Base-by-base conservation (phyloP, 1,140 invertebrate genomes). In the Pseudomyrmex dendroicus region DNA sequence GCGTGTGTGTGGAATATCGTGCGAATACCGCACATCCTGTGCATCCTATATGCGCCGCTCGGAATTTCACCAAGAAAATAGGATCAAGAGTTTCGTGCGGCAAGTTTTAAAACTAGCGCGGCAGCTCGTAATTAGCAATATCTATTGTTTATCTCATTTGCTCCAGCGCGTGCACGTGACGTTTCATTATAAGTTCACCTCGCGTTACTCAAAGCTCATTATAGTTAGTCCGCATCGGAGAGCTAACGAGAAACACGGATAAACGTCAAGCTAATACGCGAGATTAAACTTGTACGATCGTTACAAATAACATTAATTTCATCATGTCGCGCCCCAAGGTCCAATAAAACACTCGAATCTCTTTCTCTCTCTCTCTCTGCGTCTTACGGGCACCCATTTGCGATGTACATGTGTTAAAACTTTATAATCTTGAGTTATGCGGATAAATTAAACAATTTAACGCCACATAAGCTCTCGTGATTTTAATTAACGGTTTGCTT, bases 141-240 rank as follows among this genome's bases (percentile, higher is more conserved):
- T 61, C 50, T 73, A 78, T 67, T 64, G 25, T 76, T 83, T 73
- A 74, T 74, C 70, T 73, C 48, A 66, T 78, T 78, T 68, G 82
- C 73, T 66, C 50, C 12, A 64, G 57, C 44, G 61, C 44, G 22
- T 78, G 56, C 73, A 54, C 63, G 46, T 78, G 82, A 84, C 73
- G 64, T 84, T 84, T 78, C 82, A 84, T 84, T 84, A 84, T 61
- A 84, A 77, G 73, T 83, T 83, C 35, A 83, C 68, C 44, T 48
- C 15, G 46, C 68, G 25, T 82, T 62, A 64, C 64, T 68, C 44
- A 70, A 78, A 78, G 64, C 76, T 78, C 15, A 70, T 78, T 78
- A 78, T 57, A 78, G 54, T 78, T 78, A 25, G 50, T 54, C 64
- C 35, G 54, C 20, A 15, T 15, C 3, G 17, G 61, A 20, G 22